Evolutionary conservation across 2,888 invertebrate genomes (phyloP), one percentile per base, ranked within the genome.

Genomic region (Priocnemis perturbator): DNA sequence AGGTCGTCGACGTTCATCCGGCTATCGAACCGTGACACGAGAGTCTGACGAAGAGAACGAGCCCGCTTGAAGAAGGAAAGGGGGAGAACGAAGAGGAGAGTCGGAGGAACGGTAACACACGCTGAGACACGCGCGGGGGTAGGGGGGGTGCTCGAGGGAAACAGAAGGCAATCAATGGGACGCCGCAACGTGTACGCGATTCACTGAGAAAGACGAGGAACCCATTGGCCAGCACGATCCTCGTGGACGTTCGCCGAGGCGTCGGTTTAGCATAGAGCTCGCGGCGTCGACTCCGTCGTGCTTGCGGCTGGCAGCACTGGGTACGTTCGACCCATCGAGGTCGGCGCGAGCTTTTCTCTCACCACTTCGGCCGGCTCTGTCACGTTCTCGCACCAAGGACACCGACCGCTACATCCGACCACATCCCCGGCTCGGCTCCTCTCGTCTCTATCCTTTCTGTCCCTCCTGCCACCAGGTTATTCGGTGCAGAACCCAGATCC

Each of bases 321-420:
- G 52, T 65, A 23, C 37, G 65, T 67, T 70, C 85, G 86, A 88
- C 87, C 88, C 87, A 87, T 89, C 87, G 85, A 85, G 84, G 81
- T 88, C 85, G 86, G 81, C 83, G 84, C 84, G 77, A 82, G 66
- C 60, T 56, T 57, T 57, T 19, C 70, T 62, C 60, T 66, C 53
- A 57, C 45, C 60, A 60, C 63, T 57, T 47, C 60, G 26, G 11
- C 19, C 52, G 20, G 11, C 60, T 14, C 37, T 60, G 44, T n/a
- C 14, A 57, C 20, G n/a, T 9, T 11, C 11, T 1, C 3, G 7
- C 19, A 52, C 5, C 19, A 5, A 52, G 7, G 20, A 1, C 52
- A 52, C 19, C 2, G 53, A 0, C 21, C 53, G 15, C 52, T 17
- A 3, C 19, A 11, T 3, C 3, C 19, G 52, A 4, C 20, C 26